phyloP scores from a whole-genome alignment of 2,113 vertebrate species.

The Callocephalon fimbriatum region DNA sequence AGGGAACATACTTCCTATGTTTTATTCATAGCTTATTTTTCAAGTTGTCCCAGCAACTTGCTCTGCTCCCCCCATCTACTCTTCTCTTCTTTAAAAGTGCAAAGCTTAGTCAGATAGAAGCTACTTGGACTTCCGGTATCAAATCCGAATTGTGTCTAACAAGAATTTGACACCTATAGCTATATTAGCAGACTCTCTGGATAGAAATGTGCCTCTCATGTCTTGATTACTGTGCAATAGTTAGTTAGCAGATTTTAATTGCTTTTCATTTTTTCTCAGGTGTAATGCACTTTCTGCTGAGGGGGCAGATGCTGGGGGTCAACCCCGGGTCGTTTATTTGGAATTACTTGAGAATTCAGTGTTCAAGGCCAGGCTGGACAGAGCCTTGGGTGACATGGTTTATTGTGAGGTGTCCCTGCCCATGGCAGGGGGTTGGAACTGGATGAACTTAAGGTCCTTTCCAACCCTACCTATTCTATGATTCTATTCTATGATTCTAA shows the following conservation, averaged over 20 bases:
- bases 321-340: neutral
- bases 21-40: neutral
- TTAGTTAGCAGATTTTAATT: neutral
- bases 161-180: neutral
- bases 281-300: neutral
- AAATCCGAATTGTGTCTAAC: neutral
- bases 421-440: no score
- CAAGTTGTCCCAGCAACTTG: neutral
- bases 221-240: neutral
- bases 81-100: neutral
- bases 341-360: neutral
- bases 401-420: no score
- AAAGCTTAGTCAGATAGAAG: neutral
- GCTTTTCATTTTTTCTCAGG: neutral
- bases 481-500: no score
- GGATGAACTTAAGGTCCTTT: no score
- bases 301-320: neutral
- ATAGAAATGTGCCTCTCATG: neutral
- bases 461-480: no score
- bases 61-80: neutral
- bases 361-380: no score
- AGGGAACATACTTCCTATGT: neutral
- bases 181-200: neutral
- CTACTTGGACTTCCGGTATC: neutral
- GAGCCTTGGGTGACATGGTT: no score